A percentile compares a stretch with the other conserved stretches of the same genome.
phyloP scores from a whole-genome alignment of 2,888 invertebrate species.

The Microctonus brassicae region DNA sequence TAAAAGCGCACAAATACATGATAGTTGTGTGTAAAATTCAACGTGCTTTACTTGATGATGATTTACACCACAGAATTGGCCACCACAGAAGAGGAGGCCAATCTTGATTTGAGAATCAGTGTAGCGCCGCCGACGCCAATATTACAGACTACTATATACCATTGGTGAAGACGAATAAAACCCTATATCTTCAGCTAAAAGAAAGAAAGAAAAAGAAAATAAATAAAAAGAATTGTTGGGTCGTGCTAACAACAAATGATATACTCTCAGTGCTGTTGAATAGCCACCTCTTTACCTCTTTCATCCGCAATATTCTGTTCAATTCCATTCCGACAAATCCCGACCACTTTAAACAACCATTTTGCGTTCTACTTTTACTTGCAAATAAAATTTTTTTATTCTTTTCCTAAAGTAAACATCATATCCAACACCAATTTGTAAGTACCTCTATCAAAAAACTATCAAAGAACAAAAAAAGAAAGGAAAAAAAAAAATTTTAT shows the following conservation, averaged over 20 bases:
- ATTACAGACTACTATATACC: slow-evolving; percentile 46
- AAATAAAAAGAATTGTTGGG: slow-evolving; percentile 37
- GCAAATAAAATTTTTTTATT: neutral
- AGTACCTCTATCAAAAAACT: neutral
- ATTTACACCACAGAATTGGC: slow-evolving; percentile 44
- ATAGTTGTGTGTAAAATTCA: slow-evolving; percentile 15
- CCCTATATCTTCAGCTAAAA: slow-evolving; percentile 14
- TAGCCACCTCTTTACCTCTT: slow-evolving; percentile 16
- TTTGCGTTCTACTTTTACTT: neutral
- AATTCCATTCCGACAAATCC: neutral
- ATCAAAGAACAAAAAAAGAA: neutral
- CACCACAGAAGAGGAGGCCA: slow-evolving; percentile 44
- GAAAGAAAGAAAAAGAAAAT: neutral
- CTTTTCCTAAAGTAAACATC: neutral
- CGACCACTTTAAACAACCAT: neutral
- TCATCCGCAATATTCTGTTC: neutral
- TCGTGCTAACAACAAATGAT: slow-evolving; percentile 51
- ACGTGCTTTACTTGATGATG: slow-evolving; percentile 27
- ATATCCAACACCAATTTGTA: neutral
- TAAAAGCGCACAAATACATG: slow-evolving; percentile 11
- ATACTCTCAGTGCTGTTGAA: slow-evolving; percentile 30
- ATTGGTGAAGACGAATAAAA: slow-evolving; percentile 29
- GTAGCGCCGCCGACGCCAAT: slow-evolving; percentile 43
- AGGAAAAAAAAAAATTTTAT: neutral
- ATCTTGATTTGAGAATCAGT: slow-evolving; percentile 51